Base-by-base conservation (phyloP, 2,113 vertebrate species). In the Entelurus aequoreus region DNA sequence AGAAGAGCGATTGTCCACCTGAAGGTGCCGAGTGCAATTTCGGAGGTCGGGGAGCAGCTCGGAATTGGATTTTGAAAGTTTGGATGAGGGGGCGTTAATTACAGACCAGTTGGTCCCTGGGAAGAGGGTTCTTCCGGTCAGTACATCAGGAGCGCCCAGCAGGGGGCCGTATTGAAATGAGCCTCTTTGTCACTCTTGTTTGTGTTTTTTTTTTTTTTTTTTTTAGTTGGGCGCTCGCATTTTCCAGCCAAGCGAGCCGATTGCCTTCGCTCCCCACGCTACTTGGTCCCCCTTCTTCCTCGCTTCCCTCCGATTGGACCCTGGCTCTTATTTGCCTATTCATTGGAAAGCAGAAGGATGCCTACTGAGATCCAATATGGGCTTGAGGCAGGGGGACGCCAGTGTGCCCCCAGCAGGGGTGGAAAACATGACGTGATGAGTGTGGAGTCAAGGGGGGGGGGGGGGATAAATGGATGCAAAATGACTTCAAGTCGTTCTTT, bases 331-430 rank as follows among this genome's bases (percentile, higher is more conserved):
- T 91, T 91, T 91, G 87, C 87, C 82, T 91, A 87, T 86, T 90
- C 86, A 88, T 91, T 90, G 90, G 88, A 90, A 90, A 88, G 82
- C 81, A 83, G 7, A 81, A 87, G 88, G 91, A 65, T 89, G 79
- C 90, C 90, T 78, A 90, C 90, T 89, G 90, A 87, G 90, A 91
- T 92, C 88, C 90, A 91, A 91, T 92, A 91, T 90, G 86, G 88
- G 86, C 81, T 73, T 76, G 81, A 89, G 88, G 88, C 76, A 83
- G 90, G 90, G 85, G 89, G 88, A 88, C 77, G 54, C 68, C 68
- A 83, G 84, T 75, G 75, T 84, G 83, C 75, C 85, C 87, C 60
- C 90, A 88, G 88, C 87, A 72, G 88, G 88, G 79, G 84, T 72
- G 78, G 54, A 79, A 84, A 84, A 88, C 80, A 85, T 69, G 80